A percentile compares a stretch with the other conserved stretches of the same genome.
Evolutionary conservation across 2,113 vertebrate species (phyloP).

Genomic region (Trogon melanurus): DNA sequence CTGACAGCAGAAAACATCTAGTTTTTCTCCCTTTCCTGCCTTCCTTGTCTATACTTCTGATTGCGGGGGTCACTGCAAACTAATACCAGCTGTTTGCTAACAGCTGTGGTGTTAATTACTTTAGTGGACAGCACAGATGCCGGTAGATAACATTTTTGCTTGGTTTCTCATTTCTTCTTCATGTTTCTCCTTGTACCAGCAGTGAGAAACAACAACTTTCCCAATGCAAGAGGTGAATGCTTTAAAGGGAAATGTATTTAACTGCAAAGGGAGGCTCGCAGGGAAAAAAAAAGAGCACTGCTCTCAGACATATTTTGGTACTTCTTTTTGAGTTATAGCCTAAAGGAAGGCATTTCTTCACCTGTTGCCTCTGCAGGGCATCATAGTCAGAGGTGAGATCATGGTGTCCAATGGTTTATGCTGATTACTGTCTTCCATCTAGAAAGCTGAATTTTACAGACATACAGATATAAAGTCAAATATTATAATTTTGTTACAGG

Average conservation of each 20-base stretch:
- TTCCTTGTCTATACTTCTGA: neutral
- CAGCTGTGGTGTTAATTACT: slow-evolving; percentile 5
- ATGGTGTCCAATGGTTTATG: neutral
- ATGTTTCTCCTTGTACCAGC: neutral
- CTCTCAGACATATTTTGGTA: neutral
- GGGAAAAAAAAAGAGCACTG: neutral
- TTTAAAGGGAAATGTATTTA: neutral
- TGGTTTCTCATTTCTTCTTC: neutral
- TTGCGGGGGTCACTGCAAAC: neutral
- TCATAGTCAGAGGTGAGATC: neutral
- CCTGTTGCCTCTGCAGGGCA: neutral
- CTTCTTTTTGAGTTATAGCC: neutral
- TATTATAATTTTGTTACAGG: neutral
- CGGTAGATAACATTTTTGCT: neutral
- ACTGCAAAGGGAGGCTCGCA: neutral
- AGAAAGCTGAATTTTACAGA: neutral
- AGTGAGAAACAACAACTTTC: neutral
- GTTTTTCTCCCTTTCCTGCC: neutral
- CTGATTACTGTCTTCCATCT: neutral
- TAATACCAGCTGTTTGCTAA: neutral
- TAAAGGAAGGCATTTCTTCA: neutral
- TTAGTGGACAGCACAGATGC: neutral
- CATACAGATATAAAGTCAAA: neutral
- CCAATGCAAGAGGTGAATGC: neutral
- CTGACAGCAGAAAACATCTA: neutral